These are phyloP conservation scores for Polydesmus complanatus DNA, from an alignment of 2,888 invertebrate genomes.

Conservation along the genomic window DNA sequence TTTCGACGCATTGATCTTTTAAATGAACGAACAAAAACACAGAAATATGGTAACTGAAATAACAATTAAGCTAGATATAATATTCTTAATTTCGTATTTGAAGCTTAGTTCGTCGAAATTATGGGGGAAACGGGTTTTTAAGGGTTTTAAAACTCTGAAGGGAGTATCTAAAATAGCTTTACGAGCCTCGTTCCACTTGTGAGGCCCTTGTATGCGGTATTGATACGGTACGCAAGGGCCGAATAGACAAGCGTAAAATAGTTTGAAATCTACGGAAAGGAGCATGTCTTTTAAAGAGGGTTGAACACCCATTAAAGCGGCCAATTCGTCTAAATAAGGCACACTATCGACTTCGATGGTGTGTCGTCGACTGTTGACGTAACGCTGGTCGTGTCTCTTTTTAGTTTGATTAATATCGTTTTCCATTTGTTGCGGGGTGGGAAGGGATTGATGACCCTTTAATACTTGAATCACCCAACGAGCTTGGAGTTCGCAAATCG, in stretches of 20 bases:
- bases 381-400: slow-evolving; percentile 25
- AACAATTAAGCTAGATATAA: not conserved
- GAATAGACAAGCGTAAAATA: slow-evolving; percentile 24
- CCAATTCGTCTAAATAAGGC: slow-evolving; percentile 35
- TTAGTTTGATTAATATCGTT: slow-evolving; percentile 24
- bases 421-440: slow-evolving; percentile 22
- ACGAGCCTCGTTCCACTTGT: slow-evolving; percentile 33
- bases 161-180: slow-evolving; percentile 30
- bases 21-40: not conserved
- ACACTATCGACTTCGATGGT: slow-evolving; percentile 25
- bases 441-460: slow-evolving; percentile 3
- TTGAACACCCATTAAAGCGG: slow-evolving; percentile 30
- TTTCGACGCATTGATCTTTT: too few relatives aligned
- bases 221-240: slow-evolving; percentile 31
- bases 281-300: slow-evolving; percentile 28
- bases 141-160: slow-evolving; percentile 20
- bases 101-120: not conserved
- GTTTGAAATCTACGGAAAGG: slow-evolving; percentile 23
- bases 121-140: slow-evolving; percentile 8
- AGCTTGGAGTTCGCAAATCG: slow-evolving; percentile 12
- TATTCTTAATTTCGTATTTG: not conserved
- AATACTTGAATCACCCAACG: slow-evolving; percentile 15
- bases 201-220: slow-evolving; percentile 31
- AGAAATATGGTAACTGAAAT: not conserved
- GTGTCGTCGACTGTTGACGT: slow-evolving; percentile 25